Base-by-base conservation (phyloP, 2,797 vertebrate genomes). In the Rhinophrynus dorsalis region DNA sequence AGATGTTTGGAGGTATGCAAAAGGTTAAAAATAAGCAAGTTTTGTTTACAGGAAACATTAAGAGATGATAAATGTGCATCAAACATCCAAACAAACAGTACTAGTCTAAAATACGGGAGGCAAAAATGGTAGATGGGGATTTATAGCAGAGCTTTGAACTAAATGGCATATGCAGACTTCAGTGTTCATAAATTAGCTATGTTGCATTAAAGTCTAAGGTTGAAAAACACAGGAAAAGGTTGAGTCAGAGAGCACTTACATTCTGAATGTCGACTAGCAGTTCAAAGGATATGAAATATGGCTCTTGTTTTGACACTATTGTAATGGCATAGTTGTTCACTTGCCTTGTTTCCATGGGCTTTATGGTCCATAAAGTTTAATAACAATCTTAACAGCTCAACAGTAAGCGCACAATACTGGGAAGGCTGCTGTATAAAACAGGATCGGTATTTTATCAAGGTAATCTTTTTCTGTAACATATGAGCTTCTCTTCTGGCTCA, bases 331-430 rank as follows among this genome's bases (percentile, higher is more conserved):
- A 79, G 80, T 77, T 83, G 81, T 66, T 86, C 84, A 54, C 79
- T 85, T 85, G 76, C 81, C 86, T 88, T 87, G 85, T 89, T 88
- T 88, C 86, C 76, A 56, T 69, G 78, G 82, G 82, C 82, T 88
- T 89, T 90, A 91, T 86, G 89, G 89, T 83, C 89, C 89, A 90
- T 90, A 87, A 89, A 89, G 86, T 88, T 91, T 90, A 89, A 89
- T 90, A 90, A 88, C 84, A 88, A 86, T 84, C 84, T 85, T 82
- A 89, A 87, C 83, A 87, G 87, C 82, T 78, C 81, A 88, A 79
- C 74, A 83, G 85, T 82, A 79, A 83, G 59, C 78, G 77, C 76
- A 74, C 51, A 32, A 77, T 79, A 77, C 83, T 64, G 61, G 68
- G 78, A 44, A 88, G 78, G 77, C 79, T 81, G 75, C 75, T 58